Base-by-base conservation (phyloP, 2,888 invertebrate species). In the Aquatica leii region DNA sequence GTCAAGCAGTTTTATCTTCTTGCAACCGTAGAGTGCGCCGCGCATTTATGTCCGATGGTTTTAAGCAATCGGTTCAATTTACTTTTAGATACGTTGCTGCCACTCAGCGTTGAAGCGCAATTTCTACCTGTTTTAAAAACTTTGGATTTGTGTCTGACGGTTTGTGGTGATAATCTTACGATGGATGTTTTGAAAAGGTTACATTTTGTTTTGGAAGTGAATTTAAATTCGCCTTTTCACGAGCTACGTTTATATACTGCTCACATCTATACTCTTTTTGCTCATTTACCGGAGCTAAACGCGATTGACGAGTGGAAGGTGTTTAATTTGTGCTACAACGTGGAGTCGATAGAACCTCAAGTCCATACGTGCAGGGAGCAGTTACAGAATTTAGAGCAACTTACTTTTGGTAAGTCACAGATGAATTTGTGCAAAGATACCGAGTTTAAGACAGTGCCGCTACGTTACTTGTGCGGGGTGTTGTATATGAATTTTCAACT, bases 401-500 rank as follows among this genome's bases (percentile, higher is more conserved):
- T 97, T 68, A 85, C 89, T 1, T 89, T 86, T 62, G 86, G 87
- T 48, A 85, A 87, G 14, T 84, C 85, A 69, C 84, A 85, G 66
- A 78, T 80, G 55, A 68, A 77, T 15, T 75, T 88, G 62, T 84
- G 84, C 2, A 85, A 86, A 73, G 81, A 85, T 50, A 84, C 86
- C 0, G 84, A 84, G 4, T 90, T 86, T 70, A 84, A 86, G 73
- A 82, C 86, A 70, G 87, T 91, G 73, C 88, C 91, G 0, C 77
- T 98, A 15, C 85, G 90, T 65, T 95, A 92, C 74, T 85, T 97
- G 73, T 84, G 97, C 31, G 95, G 97, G 1, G 86, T 89, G 62
- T 82, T 97, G 51, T 93, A 92, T 78, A 85, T 92, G 15, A 97
- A 97, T 78, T 97, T 98, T 75, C 91, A 93, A 71, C 83, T 95